Evolutionary conservation across 2,888 invertebrate genomes (phyloP).

Genomic region (Troides helena): DNA sequence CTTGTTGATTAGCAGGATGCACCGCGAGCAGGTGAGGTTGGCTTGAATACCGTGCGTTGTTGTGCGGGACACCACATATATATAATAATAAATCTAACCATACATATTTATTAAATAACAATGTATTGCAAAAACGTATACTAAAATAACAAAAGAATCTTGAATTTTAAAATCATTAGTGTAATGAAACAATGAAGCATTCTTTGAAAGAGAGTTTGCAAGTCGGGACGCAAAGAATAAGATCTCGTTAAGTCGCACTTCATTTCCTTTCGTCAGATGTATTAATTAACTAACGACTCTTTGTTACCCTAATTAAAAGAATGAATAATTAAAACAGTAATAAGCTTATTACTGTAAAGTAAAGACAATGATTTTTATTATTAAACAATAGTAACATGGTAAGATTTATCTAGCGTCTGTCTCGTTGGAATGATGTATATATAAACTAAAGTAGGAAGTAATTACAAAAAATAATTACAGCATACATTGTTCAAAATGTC

Average conservation of each 20-base stretch:
- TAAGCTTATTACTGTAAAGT: not conserved
- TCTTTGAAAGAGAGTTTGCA: not conserved
- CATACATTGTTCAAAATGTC: too few relatives aligned
- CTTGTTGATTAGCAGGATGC: too few relatives aligned
- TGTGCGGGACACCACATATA: too few relatives aligned
- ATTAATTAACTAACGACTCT: not conserved
- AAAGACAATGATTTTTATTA: too few relatives aligned
- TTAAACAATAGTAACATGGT: too few relatives aligned
- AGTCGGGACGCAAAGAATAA: not conserved
- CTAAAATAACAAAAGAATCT: not conserved
- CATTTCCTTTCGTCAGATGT: not conserved
- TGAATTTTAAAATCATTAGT: not conserved
- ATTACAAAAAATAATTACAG: too few relatives aligned
- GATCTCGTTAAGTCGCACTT: conserved; percentile 3
- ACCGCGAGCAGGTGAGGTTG: too few relatives aligned
- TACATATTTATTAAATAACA: not conserved
- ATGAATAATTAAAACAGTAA: not conserved
- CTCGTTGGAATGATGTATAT: too few relatives aligned
- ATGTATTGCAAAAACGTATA: not conserved
- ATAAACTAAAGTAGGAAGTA: too few relatives aligned
- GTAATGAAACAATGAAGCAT: conserved; percentile 1
- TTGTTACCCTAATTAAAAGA: not conserved
- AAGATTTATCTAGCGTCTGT: too few relatives aligned
- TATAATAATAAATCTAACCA: too few relatives aligned
- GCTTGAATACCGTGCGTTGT: too few relatives aligned